A percentile compares a stretch with the other conserved stretches of the same genome.
Evolutionary conservation across 2,888 invertebrate species (phyloP).

Genomic region (Eupsilia transversa): DNA sequence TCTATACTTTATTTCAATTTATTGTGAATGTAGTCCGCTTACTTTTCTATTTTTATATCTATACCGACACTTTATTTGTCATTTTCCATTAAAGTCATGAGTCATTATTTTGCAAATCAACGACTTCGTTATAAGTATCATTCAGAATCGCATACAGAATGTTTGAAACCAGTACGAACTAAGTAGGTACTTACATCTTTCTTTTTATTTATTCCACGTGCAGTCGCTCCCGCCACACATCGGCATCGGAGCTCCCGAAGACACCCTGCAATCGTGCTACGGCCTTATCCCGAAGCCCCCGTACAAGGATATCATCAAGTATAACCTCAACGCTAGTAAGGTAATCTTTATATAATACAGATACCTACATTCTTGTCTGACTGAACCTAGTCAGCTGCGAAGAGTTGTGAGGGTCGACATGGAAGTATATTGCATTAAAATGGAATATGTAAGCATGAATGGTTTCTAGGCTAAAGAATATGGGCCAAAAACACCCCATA

Average conservation of each 20-base stretch:
- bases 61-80: not conserved
- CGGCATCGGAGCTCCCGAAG: conserved; percentile 94
- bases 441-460: not conserved
- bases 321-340: conserved; percentile 93
- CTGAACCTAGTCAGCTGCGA: not conserved
- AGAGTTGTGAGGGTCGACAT: conserved; percentile 2
- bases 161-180: not conserved
- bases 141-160: not conserved
- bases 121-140: not conserved
- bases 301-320: conserved; percentile 94
- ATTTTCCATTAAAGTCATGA: not conserved
- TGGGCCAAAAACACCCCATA: not conserved
- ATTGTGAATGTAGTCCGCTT: not conserved
- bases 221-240: conserved; percentile 92
- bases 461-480: not conserved
- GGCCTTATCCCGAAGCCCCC: conserved; percentile 93
- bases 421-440: not conserved
- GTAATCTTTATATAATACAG: conserved; percentile 70
- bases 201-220: conserved; percentile 25
- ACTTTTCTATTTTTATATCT: not conserved
- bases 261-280: conserved; percentile 93
- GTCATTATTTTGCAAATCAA: not conserved
- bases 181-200: not conserved
- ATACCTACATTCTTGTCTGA: not conserved
- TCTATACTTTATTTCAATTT: not conserved